A percentile compares a stretch with the other conserved stretches of the same genome.
Conservation (phyloP, 2,888 invertebrate species). For the Melitaea athalia region DNA sequence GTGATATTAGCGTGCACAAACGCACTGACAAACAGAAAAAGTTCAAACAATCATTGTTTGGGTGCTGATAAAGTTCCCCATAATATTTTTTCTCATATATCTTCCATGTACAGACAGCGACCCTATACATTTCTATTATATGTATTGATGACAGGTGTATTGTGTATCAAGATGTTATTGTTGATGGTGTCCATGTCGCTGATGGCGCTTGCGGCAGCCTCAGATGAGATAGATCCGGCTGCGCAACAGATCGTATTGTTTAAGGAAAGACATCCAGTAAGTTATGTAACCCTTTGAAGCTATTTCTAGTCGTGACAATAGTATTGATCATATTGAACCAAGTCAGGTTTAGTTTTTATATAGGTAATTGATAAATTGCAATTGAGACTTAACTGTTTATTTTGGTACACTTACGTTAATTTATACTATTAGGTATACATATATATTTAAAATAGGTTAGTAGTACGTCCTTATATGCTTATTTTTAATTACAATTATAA, state of each 20-base stretch:
- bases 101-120: no score
- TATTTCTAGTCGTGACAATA: background rate
- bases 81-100: no score
- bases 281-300: conserved; percentile 19
- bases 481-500: no score
- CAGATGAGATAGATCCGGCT: conserved; percentile 48
- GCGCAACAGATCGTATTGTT: conserved; percentile 58
- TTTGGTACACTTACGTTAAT: background rate
- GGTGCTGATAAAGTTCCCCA: no score
- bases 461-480: no score
- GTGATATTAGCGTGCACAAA: no score
- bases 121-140: no score
- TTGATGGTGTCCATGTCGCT: conserved; percentile 31
- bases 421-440: background rate
- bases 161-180: conserved; percentile 32
- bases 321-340: background rate
- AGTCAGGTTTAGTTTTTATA: background rate
- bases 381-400: background rate
- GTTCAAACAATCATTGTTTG: no score
- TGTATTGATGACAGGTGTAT: conserved; percentile 15
- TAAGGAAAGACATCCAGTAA: conserved; percentile 55
- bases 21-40: no score
- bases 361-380: background rate
- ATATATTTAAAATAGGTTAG: no score
- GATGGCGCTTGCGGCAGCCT: conserved; percentile 40